phyloP scores from a whole-genome alignment of 2,888 invertebrate genomes.

The Lottia scabra region DNA sequence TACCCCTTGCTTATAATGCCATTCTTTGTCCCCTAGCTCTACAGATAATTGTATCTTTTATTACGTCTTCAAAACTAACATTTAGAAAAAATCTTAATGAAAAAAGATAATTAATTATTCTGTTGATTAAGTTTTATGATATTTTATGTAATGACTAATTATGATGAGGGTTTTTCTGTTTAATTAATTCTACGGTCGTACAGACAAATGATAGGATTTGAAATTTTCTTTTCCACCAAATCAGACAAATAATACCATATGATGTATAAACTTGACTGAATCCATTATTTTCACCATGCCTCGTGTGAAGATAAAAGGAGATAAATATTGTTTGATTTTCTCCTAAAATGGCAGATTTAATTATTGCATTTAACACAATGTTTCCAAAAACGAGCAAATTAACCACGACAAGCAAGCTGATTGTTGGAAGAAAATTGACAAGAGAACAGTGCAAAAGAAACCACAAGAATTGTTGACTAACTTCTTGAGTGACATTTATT shows the following conservation, averaged over 20 bases:
- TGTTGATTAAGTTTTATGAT: no score
- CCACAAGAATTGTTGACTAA: slow-evolving; percentile 1
- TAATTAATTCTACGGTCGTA: no score
- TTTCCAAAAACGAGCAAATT: not conserved
- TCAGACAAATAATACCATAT: not conserved
- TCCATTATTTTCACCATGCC: not conserved
- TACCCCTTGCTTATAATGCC: no score
- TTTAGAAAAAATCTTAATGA: no score
- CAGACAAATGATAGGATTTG: no score
- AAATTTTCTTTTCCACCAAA: no score
- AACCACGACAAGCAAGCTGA: not conserved
- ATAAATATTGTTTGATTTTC: not conserved
- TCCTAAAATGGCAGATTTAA: not conserved
- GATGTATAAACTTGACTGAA: not conserved
- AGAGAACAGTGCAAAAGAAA: not conserved
- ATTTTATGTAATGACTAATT: no score
- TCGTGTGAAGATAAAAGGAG: not conserved
- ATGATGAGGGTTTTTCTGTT: no score
- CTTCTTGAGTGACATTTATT: slow-evolving; percentile 16
- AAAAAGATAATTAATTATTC: no score
- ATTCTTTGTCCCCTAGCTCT: no score
- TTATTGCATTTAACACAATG: not conserved
- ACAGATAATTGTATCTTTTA: no score
- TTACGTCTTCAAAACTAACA: no score
- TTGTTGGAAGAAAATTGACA: not conserved